Evolutionary conservation across 2,113 vertebrate genomes (phyloP), one percentile per base, ranked within the genome.

Genomic region (Pomatostomus ruficeps): DNA sequence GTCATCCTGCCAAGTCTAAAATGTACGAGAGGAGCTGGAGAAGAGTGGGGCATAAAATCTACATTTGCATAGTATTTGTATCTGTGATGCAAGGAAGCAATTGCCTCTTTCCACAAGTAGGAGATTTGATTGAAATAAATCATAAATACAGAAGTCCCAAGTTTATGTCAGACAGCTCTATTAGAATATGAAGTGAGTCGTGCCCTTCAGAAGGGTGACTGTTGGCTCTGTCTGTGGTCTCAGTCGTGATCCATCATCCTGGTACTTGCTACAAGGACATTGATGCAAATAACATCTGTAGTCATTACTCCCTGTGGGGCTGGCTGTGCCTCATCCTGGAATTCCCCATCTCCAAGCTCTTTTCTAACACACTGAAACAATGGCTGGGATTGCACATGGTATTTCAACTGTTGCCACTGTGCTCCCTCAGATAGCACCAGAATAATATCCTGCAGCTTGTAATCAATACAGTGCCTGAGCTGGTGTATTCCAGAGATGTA

Each of bases 281-380:
- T 15, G 85, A 93, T 95, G 92, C 95, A 96, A 96, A 96, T 96
- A 95, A 75, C 93, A 88, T 91, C 88, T 94, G 75, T 77, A 94
- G 89, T 90, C 94, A 88, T 95, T 55, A 36, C 68, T 96, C 95
- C 90, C 93, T 78, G 52, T 38, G 74, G 95, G 88, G 78, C 85
- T 61, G 86, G 38, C 80, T 85, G 19, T 72, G 91, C 89, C 89
- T 94, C 96, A 91, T 46, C 38, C 4, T 90, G 96, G 92, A 97
- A 96, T 96, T 96, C 90, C 95, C 95, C 93, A 76, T 86, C 93
- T 91, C 22, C 24, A 28, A 49, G 75, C 93, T 83, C 91, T 80
- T 85, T 71, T 93, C 85, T 86, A 40, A 57, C 57, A 35, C 59
- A 57, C 57, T 52, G 81, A 29, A 59, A 26, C 89, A 68, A 6